phyloP scores from a whole-genome alignment of 2,797 vertebrate species.

The Coracias cyanogaster region DNA sequence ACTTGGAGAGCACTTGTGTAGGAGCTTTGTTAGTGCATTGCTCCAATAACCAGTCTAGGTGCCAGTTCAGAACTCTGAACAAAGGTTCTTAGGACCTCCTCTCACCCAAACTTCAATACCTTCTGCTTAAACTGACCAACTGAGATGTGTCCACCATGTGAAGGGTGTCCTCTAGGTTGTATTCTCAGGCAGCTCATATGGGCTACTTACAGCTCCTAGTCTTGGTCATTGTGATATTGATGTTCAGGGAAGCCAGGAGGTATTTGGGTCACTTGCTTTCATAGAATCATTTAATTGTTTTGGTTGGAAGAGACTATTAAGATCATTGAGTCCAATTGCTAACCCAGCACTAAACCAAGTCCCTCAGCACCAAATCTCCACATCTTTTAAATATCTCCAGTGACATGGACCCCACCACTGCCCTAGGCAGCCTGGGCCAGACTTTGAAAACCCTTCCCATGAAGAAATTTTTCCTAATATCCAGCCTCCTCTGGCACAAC shows the following conservation, averaged over 20 bases:
- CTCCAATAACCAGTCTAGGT: not conserved
- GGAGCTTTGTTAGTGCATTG: not conserved
- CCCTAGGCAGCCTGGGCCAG: not conserved
- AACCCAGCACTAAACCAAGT: not conserved
- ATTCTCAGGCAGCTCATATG: not conserved
- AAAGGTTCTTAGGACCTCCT: not conserved
- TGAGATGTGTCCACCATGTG: not conserved
- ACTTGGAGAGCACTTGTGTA: accelerated
- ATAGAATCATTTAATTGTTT: too few species aligned
- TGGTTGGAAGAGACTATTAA: too few species aligned
- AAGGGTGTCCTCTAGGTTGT: not conserved
- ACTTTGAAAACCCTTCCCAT: not conserved
- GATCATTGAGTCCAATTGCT: too few species aligned
- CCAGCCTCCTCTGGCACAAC: not conserved
- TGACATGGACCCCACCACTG: not conserved
- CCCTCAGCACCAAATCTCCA: not conserved
- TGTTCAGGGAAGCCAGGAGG: not conserved
- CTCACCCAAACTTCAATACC: not conserved
- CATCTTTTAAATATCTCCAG: not conserved
- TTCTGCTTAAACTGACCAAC: not conserved
- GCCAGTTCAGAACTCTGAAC: not conserved
- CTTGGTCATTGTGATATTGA: accelerated
- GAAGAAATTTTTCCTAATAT: not conserved
- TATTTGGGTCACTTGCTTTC: too few species aligned
- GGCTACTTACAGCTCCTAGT: not conserved